Evolutionary conservation across 2,888 invertebrate species (phyloP), one percentile per base, ranked within the genome.

Genomic region (Ophioninae sp.): DNA sequence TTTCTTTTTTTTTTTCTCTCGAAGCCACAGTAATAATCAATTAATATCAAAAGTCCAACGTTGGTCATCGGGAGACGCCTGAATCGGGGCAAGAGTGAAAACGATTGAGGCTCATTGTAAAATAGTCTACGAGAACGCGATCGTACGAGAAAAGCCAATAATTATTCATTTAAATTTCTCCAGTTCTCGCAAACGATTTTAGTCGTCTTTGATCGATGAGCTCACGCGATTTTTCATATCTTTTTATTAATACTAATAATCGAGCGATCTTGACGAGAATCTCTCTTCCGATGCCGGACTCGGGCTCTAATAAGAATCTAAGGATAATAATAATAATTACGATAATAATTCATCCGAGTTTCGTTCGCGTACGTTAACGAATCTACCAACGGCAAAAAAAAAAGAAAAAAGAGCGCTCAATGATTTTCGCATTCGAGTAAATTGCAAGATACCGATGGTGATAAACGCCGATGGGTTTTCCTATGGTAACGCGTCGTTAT

Each of bases 251-350:
- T 69, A 68, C 37, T 20, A 51, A 79, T 67, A 56, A 56, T 74
- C 71, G 65, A 68, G 72, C 63, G 64, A 69, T 79, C 56, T 61
- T 68, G 56, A 64, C 68, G 41, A 71, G 69, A 78, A 82, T 81
- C 69, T 80, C 69, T 83, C 72, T 82, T 73, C 78, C 83, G 81
- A 83, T 72, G 78, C 67, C 83, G 83, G 20, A 76, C 59, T 74
- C 67, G 64, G 73, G 71, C 58, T 75, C 37, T 79, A 71, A 79
- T 72, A 72, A 56, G 10, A 71, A 56, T 56, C 64, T 77, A 59
- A 68, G 58, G 37, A 61, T 77, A 69, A 78, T 59, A 69, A 78
- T 59, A 59, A 75, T 67, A 77, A 51, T 82, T n/a, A 44, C 71
- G 69, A 78, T 64, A 68, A 64, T 41, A 80, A 71, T 79, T 79